Evolutionary conservation across 1,140 invertebrate species (phyloP), one percentile per base, ranked within the genome.

Genomic region (Rhizoglyphus robini): DNA sequence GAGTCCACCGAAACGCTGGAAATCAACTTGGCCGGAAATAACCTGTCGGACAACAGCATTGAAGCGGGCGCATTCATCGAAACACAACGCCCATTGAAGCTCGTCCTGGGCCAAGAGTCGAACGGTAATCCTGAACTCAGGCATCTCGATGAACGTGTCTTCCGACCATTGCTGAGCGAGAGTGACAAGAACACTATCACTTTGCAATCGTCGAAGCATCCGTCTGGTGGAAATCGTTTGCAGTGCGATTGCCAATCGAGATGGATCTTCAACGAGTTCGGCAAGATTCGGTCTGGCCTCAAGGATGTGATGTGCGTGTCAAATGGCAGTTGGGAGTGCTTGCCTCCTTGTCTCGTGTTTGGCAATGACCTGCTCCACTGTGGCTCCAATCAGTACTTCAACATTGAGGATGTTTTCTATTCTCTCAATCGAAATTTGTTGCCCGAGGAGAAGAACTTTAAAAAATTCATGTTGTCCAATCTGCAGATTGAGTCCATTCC

Each of bases 1-100:
- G 41, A 48, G 41, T 64, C 63, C 1, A 64, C 38, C 29, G 63
- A 64, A 36, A 48, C 31, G 20, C 41, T 64, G 46, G 46, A 48
- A 57, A 64, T 64, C 41, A 64, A 64, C 41, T 57, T 64, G n/a
- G 63, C 63, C 4, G 63, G 63, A 18, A 64, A 64, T 57, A 64
- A 64, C 31, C 46, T 64, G 15, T 51, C 41, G 1, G 63, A 64
- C 27, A 49, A 18, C 15, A 64, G 46, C 25, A 64, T 64, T 27
- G 63, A 64, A 18, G 5, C 63, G 2, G 29, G 41, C 18, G 63
- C 63, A 31, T 51, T 64, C n/a, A 4, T 32, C 15, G 63, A 64
- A 57, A n/a, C 46, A 18, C 63, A 64, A 34, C 38, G 63, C 18
- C 63, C 63, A 1, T 41, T 64, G 5, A 30, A 57, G 5, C 2